Conservation (phyloP, 2,113 vertebrate species). For the Megaptera novaeangliae region DNA sequence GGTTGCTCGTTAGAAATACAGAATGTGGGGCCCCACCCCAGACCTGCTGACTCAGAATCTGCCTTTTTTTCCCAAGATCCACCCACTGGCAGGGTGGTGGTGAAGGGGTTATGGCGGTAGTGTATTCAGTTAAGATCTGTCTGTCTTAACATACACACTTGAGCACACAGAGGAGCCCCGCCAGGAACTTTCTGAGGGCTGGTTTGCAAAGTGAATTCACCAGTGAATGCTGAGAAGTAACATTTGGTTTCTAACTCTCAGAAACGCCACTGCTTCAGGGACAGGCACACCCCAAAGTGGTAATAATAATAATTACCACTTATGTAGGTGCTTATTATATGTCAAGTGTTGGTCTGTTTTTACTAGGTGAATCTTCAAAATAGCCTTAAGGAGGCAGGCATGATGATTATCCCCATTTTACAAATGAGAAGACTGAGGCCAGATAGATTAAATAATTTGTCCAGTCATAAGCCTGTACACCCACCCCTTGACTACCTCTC, state of each 20-base stretch:
- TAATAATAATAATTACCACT: too few relatives aligned
- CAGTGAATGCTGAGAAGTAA: neutral
- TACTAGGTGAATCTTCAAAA: neutral
- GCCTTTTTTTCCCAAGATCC: neutral
- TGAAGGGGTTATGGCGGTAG: neutral
- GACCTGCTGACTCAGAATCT: neutral
- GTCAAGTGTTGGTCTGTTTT: neutral
- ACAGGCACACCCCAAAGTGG: neutral
- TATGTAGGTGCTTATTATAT: neutral
- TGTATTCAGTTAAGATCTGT: neutral
- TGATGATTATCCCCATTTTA: neutral
- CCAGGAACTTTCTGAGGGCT: neutral
- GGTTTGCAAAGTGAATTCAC: neutral
- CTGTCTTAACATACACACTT: too few relatives aligned
- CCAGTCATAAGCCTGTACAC: neutral
- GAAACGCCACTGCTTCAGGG: neutral
- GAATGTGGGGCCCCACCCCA: accelerated
- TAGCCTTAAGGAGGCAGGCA: neutral
- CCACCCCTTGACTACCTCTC: neutral
- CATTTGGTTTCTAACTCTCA: neutral
- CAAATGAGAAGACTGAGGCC: neutral
- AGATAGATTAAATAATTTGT: neutral
- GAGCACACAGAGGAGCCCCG: neutral
- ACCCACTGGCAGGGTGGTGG: neutral
- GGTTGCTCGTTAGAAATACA: neutral